These are phyloP conservation scores for Darevskia nairensis DNA, from an alignment of 2,797 vertebrate species.

Conservation along the genomic window DNA sequence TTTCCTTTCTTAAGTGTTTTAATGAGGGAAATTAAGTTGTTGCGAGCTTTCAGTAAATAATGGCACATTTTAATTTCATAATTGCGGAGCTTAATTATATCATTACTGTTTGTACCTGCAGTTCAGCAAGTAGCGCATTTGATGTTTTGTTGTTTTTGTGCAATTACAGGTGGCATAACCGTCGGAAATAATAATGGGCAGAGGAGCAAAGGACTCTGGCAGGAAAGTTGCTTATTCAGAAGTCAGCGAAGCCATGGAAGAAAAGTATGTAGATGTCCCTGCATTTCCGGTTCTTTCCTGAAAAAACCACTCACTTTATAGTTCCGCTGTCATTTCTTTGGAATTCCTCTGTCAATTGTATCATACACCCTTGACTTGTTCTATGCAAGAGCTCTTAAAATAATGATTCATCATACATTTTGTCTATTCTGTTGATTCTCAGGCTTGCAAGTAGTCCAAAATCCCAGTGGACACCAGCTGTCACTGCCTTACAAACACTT, in stretches of 20 bases:
- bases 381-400: not conserved
- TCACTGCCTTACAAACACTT: too few relatives aligned
- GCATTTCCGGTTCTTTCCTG: not conserved
- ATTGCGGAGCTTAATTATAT: slow-evolving; percentile 62
- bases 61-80: slow-evolving; percentile 63
- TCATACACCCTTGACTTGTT: not conserved
- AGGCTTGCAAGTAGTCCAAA: too few relatives aligned
- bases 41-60: slow-evolving; percentile 59
- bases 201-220: slow-evolving; percentile 18
- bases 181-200: slow-evolving; percentile 51
- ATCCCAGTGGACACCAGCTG: too few relatives aligned
- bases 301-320: not conserved
- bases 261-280: too few relatives aligned
- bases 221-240: slow-evolving; percentile 21
- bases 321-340: not conserved
- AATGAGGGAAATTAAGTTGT: slow-evolving; percentile 57
- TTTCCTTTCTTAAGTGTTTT: slow-evolving; percentile 53
- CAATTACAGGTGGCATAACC: slow-evolving; percentile 62
- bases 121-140: slow-evolving; percentile 62
- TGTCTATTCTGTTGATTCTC: not conserved
- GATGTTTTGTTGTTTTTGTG: slow-evolving; percentile 68
- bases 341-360: not conserved
- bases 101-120: slow-evolving; percentile 59
- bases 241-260: not conserved
- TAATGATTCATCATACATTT: not conserved